Evolutionary conservation across 2,888 invertebrate genomes (phyloP).

Genomic region (Conchocele bisecta): DNA sequence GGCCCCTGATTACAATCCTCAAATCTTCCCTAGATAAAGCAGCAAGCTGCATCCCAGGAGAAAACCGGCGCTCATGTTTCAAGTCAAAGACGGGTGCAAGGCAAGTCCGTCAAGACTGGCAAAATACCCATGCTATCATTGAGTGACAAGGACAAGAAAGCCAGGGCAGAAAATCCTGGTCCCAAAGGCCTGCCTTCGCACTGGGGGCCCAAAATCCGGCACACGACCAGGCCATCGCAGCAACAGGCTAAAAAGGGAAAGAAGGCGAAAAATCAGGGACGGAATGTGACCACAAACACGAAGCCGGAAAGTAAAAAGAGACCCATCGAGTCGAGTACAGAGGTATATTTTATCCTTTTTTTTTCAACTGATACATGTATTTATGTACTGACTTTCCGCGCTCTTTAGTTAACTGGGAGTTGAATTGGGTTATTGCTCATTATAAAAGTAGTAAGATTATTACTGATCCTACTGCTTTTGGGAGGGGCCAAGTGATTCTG

Average conservation of each 20-base stretch:
- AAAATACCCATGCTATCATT: slow-evolving; percentile 22
- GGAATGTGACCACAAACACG: neutral
- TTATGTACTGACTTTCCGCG: neutral
- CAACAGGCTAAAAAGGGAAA: slow-evolving; percentile 24
- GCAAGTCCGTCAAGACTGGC: slow-evolving; percentile 1
- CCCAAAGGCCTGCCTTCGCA: slow-evolving; percentile 74
- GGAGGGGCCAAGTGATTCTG: too few species aligned
- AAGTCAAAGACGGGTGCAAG: too few species aligned
- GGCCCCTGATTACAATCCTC: too few species aligned
- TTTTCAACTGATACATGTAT: neutral
- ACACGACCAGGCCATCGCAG: slow-evolving; percentile 64
- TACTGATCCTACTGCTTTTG: too few species aligned
- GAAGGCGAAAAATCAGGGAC: slow-evolving; percentile 11
- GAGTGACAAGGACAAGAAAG: slow-evolving; percentile 39
- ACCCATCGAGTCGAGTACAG: neutral
- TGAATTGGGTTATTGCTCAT: too few species aligned
- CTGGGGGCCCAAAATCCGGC: slow-evolving; percentile 79
- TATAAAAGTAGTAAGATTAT: too few species aligned
- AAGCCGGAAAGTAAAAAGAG: neutral
- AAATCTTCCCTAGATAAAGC: too few species aligned
- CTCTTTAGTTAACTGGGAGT: neutral
- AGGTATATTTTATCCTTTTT: neutral
- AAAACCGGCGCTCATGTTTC: too few species aligned
- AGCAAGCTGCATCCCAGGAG: too few species aligned
- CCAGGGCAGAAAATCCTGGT: slow-evolving; percentile 29